Base-by-base conservation (phyloP, 2,113 vertebrate genomes). In the Paradoxurus hermaphroditus region DNA sequence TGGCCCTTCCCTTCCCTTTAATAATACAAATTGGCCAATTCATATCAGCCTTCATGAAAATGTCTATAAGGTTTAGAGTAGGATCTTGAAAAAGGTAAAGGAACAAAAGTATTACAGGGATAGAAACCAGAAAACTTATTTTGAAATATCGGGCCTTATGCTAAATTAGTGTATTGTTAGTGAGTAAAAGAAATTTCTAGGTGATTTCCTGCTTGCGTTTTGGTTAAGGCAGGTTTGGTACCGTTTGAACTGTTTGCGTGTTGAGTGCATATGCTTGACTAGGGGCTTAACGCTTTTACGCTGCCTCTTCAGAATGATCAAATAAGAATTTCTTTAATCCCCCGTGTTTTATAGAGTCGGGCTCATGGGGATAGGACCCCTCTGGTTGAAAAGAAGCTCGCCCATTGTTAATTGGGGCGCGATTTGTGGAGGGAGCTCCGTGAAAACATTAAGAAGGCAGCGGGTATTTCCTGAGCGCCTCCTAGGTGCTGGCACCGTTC, bases 31-130 rank as follows among this genome's bases (percentile, higher is more conserved):
- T 49, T 94, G 36, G 34, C 34, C 81, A 89, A 53, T 90, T 85
- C 31, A 15, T 94, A 72, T 73, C 92, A 95, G 13, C 34, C 27
- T 81, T 70, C 77, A 34, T 95, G 63, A 93, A 95, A 87, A 93
- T 92, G 23, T 86, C 63, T 73, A 0, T 78, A 36, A 90, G 41
- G 29, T 59, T 89, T 95, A 72, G 31, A 39, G 21, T 86, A 86
- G 31, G 15, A 79, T 92, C 44, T 84, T 91, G 13, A 75, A 93
- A 93, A 49, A 93, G 5, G 62, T 92, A 67, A 79, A 46, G 81
- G 49, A 90, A 73, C 11, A 91, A 82, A 95, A 90, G 34, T 92
- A 25, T 89, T 86, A 72, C 36, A 87, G 14, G 21, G 73, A 51
- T 90, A 84, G 68, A 93, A 97, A 90, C n/a, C 14, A 87, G 44